Percentiles rank a stretch among this genome's conserved stretches.
These are phyloP conservation scores for Drosophila ironensis DNA, from an alignment of 1,140 invertebrate species.

Conservation along the genomic window DNA sequence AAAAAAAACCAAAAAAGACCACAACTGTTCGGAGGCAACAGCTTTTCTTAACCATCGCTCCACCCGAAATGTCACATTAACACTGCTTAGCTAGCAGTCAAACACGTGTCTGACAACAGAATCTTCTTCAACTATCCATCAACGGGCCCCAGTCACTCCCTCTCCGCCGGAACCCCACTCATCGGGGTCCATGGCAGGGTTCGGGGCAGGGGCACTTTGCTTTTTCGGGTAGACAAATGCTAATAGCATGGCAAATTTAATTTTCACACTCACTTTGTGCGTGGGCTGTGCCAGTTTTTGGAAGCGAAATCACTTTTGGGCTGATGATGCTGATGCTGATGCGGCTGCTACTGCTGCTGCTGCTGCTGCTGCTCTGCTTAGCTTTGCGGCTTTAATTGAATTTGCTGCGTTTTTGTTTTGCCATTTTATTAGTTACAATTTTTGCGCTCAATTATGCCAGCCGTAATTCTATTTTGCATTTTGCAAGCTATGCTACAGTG, in stretches of 20 bases:
- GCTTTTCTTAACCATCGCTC: neutral
- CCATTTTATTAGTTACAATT: constrained; percentile 57
- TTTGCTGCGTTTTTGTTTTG: constrained; percentile 25
- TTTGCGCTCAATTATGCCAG: constrained; percentile 65
- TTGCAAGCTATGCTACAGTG: neutral
- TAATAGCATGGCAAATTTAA: constrained; percentile 54
- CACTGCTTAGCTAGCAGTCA: constrained; percentile 31
- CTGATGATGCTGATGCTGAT: too few species aligned
- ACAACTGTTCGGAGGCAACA: neutral
- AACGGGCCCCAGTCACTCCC: constrained; percentile 23
- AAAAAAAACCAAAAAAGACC: neutral
- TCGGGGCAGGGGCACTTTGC: too few species aligned
- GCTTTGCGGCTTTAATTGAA: constrained; percentile 39
- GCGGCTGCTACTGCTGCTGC: too few species aligned
- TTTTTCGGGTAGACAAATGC: constrained; percentile 43
- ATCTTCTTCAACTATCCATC: constrained; percentile 40
- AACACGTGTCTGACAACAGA: constrained; percentile 44
- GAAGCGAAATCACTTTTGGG: constrained; percentile 12
- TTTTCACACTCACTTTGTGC: constrained; percentile 56
- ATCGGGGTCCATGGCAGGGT: too few species aligned
- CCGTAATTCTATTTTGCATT: constrained; percentile 49
- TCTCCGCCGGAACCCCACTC: too few species aligned
- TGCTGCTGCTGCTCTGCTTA: neutral
- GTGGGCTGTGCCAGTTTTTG: neutral
- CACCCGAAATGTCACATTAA: constrained; percentile 28